A percentile compares a stretch with the other conserved stretches of the same genome.
Conservation (phyloP, 2,888 invertebrate genomes). For the Melolontha melolontha region DNA sequence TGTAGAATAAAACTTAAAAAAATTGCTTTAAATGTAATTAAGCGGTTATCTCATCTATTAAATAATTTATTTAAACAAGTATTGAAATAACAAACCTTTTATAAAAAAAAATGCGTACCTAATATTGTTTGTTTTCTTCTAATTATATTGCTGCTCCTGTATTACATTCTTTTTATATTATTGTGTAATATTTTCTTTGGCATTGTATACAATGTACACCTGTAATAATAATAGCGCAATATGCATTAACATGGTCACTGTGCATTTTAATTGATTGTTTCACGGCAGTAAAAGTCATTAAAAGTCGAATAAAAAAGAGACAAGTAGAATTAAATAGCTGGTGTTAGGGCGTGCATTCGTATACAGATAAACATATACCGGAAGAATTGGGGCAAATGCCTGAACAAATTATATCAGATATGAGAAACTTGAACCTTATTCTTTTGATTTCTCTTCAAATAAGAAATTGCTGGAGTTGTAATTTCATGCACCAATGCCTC, state of each 20-base stretch:
- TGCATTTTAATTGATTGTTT: slow-evolving; percentile 18
- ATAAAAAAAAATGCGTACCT: no score
- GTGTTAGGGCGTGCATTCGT: no score
- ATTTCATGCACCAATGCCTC: slow-evolving; percentile 32
- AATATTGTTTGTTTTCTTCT: no score
- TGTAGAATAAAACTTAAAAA: no score
- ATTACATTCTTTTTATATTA: no score
- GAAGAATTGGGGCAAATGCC: slow-evolving; percentile 37
- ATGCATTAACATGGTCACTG: not conserved
- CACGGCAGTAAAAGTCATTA: not conserved
- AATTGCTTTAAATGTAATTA: no score
- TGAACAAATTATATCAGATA: slow-evolving; percentile 37
- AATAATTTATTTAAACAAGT: no score
- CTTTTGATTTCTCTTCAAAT: slow-evolving; percentile 9
- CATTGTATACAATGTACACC: no score
- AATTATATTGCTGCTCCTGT: no score
- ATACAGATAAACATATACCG: slow-evolving; percentile 6
- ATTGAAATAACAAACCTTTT: no score
- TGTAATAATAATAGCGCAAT: slow-evolving; percentile 3
- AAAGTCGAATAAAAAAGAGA: not conserved
- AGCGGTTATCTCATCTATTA: no score
- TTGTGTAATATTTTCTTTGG: no score
- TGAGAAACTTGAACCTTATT: slow-evolving; percentile 19
- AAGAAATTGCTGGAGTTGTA: slow-evolving; percentile 2
- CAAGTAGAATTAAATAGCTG: not conserved